Conservation (phyloP, 2,797 vertebrate species). For the Intellagama lesueurii region DNA sequence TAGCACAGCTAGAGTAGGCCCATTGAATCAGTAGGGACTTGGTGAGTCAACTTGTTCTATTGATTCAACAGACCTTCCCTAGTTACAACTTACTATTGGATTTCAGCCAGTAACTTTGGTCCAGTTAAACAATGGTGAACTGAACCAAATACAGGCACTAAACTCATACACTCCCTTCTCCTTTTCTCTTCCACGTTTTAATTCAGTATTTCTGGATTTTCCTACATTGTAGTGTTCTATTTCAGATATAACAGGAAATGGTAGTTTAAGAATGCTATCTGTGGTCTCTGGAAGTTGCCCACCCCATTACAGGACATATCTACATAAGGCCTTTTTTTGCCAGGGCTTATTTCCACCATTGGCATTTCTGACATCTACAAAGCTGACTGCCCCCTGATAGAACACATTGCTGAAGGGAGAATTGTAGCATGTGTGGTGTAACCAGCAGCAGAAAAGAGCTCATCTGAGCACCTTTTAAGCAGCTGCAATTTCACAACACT, state of each 20-base stretch:
- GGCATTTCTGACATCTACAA: neutral
- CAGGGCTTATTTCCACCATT: neutral
- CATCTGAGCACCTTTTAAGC: neutral
- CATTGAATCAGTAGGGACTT: no score
- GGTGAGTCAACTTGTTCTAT: no score
- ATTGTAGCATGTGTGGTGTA: neutral
- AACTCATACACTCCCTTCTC: neutral
- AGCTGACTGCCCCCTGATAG: neutral
- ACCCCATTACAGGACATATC: neutral
- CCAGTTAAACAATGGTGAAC: neutral
- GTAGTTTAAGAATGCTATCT: neutral
- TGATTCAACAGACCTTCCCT: no score
- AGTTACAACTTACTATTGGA: no score
- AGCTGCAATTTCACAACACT: neutral
- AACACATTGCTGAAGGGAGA: neutral
- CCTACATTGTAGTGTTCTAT: neutral
- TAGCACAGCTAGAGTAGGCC: no score
- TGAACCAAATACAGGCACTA: neutral
- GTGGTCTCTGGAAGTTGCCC: no score
- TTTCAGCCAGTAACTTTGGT: neutral
- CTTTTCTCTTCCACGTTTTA: neutral
- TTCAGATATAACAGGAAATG: neutral
- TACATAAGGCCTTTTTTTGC: neutral
- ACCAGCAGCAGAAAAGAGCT: neutral
- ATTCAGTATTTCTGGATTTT: neutral